Percentiles rank a stretch among this genome's conserved stretches.
phyloP scores from a whole-genome alignment of 1,140 invertebrate species.

The Latrodectus geometricus region DNA sequence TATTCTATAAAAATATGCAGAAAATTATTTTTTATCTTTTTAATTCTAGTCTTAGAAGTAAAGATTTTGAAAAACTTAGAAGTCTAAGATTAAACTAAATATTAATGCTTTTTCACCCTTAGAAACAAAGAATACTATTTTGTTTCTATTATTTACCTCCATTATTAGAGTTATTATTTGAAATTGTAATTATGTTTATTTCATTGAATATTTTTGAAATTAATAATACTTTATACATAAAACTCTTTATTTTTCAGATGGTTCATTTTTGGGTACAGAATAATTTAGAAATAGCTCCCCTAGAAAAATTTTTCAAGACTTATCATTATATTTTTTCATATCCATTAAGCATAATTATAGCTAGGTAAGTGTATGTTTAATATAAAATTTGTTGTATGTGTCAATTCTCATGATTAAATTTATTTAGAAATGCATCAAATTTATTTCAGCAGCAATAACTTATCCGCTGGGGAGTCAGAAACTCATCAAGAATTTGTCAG shows the following conservation, averaged over 20 bases:
- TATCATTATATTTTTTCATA: slow-evolving; percentile 42
- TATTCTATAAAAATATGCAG: too few relatives aligned
- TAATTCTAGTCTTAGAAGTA: too few relatives aligned
- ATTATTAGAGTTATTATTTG: too few relatives aligned
- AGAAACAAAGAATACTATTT: too few relatives aligned
- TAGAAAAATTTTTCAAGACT: slow-evolving; percentile 46
- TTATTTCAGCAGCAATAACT: background rate
- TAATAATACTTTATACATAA: too few relatives aligned
- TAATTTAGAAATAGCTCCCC: slow-evolving; percentile 19
- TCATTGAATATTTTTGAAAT: too few relatives aligned
- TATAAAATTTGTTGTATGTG: background rate
- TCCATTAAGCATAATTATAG: slow-evolving; percentile 43
- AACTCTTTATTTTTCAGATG: slow-evolving; percentile 16
- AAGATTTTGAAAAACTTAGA: too few relatives aligned
- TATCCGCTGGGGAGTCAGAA: background rate
- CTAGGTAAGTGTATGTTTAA: slow-evolving; percentile 24
- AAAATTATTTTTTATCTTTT: too few relatives aligned
- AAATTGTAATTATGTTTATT: too few relatives aligned
- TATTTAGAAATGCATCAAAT: background rate
- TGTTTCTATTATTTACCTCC: too few relatives aligned
- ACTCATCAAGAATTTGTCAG: slow-evolving; percentile 30
- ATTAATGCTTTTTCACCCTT: too few relatives aligned
- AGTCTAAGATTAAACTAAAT: too few relatives aligned
- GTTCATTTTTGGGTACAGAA: slow-evolving; percentile 52
- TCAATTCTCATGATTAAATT: background rate